Base-by-base conservation (phyloP, 2,113 vertebrate species). In the Psittacara wagleri region DNA sequence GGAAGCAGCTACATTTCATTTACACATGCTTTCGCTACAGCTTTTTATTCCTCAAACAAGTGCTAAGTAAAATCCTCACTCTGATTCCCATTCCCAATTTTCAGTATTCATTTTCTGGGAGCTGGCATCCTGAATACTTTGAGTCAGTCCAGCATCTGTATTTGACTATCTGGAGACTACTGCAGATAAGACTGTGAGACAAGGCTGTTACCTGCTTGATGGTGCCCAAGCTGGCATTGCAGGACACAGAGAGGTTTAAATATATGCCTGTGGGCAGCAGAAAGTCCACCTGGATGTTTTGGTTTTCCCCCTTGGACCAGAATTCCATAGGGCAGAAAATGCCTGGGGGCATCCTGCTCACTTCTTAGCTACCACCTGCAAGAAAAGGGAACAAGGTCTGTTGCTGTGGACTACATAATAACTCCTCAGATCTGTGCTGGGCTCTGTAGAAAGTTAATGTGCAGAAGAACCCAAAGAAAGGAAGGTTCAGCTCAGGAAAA, bases 181-280 rank as follows among this genome's bases (percentile, higher is more conserved):
- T 35, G 24, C 52, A 68, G 41, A 8, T 17, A n/a, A 62, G 63
- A 23, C 43, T 11, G 14, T 11, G 7, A 54, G 17, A 44, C 19
- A 7, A 55, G 31, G 27, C 28, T 23, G 54, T 9, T 98, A 99
- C 99, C 98, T 99, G 98, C 94, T 99, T 99, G 97, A 99, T 99
- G 96, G 86, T 96, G 86, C 96, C 98, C 97, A 99, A 98, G 97
- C 98, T 99, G 95, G 99, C 98, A 93, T 98, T 99, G 82, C 97
- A 98, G 86, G 99, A 98, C 88, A 99, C 99, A 0, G 98, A 96
- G 94, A 99, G 99, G 93, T 98, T 99, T 94, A 99, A 97, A 92
- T 99, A 99, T 97, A 99, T 99, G 72, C 99, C 99, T 1, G 99
- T 99, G 37, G 99, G 99, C 95, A 99, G 98, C 96, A 99, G 96